Base-by-base conservation (phyloP, 2,113 vertebrate genomes). In the Rhabdornis inornatus region DNA sequence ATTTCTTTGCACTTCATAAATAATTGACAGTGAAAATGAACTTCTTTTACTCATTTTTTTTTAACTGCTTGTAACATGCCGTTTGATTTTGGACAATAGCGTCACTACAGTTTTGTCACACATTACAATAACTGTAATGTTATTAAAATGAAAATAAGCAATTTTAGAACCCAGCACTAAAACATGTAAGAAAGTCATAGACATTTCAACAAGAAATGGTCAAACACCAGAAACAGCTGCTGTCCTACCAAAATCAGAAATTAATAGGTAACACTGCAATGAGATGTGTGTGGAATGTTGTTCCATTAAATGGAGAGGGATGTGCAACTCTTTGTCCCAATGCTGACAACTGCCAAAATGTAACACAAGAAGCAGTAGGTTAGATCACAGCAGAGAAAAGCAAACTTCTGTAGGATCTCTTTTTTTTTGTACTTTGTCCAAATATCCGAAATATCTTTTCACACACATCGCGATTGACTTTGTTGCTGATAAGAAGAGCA, bases 1-100 rank as follows among this genome's bases (percentile, higher is more conserved):
- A 20, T 6, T 69, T 52, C 50, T 82, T 75, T 87, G 24, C 47
- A 37, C 33, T 95, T 95, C 74, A n/a, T 65, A 88, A 94, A 75
- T 37, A 84, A 88, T 44, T 77, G 28, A 47, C 40, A 83, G 30
- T 13, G 18, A 91, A 89, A 94, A 44, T 13, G 49, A 92, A 42
- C 10, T 19, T 56, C 31, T 86, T 52, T 27, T 33, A 57, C 18
- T 49, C 3, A 12, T 0, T 6, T 61, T 57, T 70, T 49, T 84
- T 50, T 35, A 42, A 15, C 40, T 42, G 15, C 13, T 42, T 44
- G 55, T n/a, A 81, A 66, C 28, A 16, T 10, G 30, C 11, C 66
- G 18, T 69, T 83, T 76, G 18, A 47, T 22, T 35, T 13, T 63
- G 45, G 71, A 52, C 23, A 59, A 59, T 12, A 42, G n/a, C 5